These are phyloP conservation scores for Halichondria panicea DNA, from an alignment of 37 sponge, comb jelly and placozoan genomes.

Conservation along the genomic window DNA sequence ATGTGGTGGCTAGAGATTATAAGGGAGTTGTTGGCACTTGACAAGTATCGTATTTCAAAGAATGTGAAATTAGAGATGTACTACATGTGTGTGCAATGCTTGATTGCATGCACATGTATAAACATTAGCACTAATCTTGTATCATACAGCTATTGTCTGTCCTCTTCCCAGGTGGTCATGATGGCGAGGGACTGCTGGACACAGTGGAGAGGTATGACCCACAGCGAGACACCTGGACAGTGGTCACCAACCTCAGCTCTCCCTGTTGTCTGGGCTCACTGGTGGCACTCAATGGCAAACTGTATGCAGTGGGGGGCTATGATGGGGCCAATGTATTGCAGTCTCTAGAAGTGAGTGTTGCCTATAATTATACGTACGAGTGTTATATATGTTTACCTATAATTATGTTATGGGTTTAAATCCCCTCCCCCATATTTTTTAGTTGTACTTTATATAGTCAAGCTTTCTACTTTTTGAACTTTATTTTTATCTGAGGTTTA, in stretches of 20 bases:
- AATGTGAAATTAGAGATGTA: no score
- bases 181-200: constrained; percentile 69
- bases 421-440: no score
- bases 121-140: no score
- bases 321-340: constrained; percentile 62
- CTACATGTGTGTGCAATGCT: neutral
- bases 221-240: constrained; percentile 53
- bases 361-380: no score
- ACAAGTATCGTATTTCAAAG: no score
- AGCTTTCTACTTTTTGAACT: no score
- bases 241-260: constrained; percentile 44
- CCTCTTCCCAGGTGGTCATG: constrained; percentile 62
- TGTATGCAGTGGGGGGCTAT: constrained; percentile 74
- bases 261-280: constrained; percentile 60
- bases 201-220: constrained; percentile 66
- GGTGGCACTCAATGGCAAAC: constrained; percentile 57
- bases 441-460: no score
- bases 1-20: neutral
- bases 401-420: no score
- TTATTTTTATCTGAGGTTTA: no score
- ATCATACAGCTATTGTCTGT: neutral
- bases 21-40: no score
- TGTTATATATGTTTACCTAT: no score
- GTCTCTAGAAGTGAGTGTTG: constrained; percentile 10
- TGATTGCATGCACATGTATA: neutral